Evolutionary conservation across 2,888 invertebrate species (phyloP).

Genomic region (Nasonia oneida): DNA sequence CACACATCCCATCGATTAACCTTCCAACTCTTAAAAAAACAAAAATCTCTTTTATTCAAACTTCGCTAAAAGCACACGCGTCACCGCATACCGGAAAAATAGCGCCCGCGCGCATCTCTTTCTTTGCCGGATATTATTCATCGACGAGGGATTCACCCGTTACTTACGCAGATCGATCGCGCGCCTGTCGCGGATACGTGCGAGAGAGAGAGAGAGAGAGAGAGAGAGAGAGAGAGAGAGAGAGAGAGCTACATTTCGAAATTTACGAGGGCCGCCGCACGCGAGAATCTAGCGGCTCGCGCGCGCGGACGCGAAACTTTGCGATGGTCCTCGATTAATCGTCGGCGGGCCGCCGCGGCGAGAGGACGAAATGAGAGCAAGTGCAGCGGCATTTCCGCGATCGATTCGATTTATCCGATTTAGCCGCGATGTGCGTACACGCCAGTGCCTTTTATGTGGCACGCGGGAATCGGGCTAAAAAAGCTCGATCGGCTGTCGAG

Average conservation of each 20-base stretch:
- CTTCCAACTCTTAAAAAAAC: too few relatives aligned
- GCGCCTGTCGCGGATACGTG: neutral
- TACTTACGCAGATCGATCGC: conserved; percentile 34
- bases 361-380: neutral
- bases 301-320: conserved; percentile 28
- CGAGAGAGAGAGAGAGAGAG: neutral
- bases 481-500: neutral
- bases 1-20: too few relatives aligned
- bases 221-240: neutral
- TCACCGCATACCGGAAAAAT: too few relatives aligned
- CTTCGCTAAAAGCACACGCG: too few relatives aligned
- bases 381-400: conserved; percentile 21
- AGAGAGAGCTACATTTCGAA: neutral
- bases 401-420: conserved; percentile 38
- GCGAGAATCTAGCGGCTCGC: conserved; percentile 21
- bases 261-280: conserved; percentile 27
- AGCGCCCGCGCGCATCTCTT: neutral
- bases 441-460: neutral
- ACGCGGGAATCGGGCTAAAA: neutral
- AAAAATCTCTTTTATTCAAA: too few relatives aligned
- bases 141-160: conserved; percentile 18
- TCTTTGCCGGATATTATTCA: conserved; percentile 20
- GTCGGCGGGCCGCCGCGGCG: neutral
- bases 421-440: neutral
- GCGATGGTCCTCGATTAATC: conserved; percentile 48